Base-by-base conservation (phyloP, 2,888 invertebrate genomes). In the Phragmatobia fuliginosa region DNA sequence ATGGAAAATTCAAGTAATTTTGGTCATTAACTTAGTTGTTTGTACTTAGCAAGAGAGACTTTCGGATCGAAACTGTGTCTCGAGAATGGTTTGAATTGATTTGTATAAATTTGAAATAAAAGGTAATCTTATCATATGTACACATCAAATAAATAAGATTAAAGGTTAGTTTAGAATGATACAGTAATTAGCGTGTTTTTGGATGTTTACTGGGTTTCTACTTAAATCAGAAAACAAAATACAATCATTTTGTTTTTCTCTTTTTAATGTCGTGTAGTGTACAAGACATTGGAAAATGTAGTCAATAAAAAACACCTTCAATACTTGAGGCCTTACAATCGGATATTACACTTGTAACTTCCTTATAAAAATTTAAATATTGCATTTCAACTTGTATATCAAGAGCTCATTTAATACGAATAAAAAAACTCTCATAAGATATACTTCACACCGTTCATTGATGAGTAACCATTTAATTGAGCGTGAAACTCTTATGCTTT, bases 381-480 rank as follows among this genome's bases (percentile, higher is more conserved):
- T 56, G 28, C 56, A 25, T 16, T 16, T 56, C 16, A 16, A 16
- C 6, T 49, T 14, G 7, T 28, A 16, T 0, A 5, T 28, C 28
- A 56, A 1, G 11, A 11, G 2, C 56, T 56, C 1, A 56, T 7
- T 25, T 16, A 28, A 0, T 6, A 28, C 28, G 6, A 31, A 1
- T 38, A 25, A 56, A 66, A n/a, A 52, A 21, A 63, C n/a, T 28
- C 16, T 7, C 18, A 52, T n/a, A 49, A 5, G 56, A 41, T 38
- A 38, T 18, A 64, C 56, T 64, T 33, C 36, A 33, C 64, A 61
- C 38, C 64, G 28, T 28, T 56, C 28, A 56, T 28, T 71, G 60
- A 73, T 66, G 59, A 64, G 61, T 73, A 66, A 60, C 71, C 65
- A 67, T 61, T 67, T 59, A 71, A 75, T 75, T 75, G 67, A 72